phyloP scores from a whole-genome alignment of 1,140 invertebrate species.

The Drosophila oshimai region DNA sequence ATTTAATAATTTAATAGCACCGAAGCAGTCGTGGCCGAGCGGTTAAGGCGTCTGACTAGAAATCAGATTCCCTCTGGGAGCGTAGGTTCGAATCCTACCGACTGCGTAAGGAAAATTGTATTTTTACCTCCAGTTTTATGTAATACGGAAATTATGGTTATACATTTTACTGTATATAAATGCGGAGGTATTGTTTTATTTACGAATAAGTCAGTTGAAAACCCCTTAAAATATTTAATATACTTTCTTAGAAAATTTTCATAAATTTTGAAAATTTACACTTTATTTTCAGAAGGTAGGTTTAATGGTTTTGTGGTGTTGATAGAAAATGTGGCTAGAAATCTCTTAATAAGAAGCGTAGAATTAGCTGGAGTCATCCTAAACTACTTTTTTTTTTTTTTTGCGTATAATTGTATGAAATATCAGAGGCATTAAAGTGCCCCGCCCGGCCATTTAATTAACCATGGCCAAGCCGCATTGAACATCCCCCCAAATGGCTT shows the following conservation, averaged over 20 bases:
- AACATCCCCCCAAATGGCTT: background rate
- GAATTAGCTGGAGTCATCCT: background rate
- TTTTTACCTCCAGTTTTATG: too few relatives aligned
- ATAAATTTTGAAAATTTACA: too few relatives aligned
- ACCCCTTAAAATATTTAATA: too few relatives aligned
- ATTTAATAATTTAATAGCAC: too few relatives aligned
- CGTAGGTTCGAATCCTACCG: conserved; percentile 93
- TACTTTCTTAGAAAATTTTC: too few relatives aligned
- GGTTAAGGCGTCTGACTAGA: conserved; percentile 94
- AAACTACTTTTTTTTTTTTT: background rate
- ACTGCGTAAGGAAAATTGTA: too few relatives aligned
- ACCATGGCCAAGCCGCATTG: conserved; percentile 8
- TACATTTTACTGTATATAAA: too few relatives aligned
- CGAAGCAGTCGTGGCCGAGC: conserved; percentile 91
- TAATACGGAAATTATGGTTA: too few relatives aligned
- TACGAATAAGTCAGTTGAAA: too few relatives aligned
- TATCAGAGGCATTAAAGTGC: conserved; percentile 51
- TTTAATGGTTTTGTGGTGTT: too few relatives aligned
- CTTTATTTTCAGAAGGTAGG: too few relatives aligned
- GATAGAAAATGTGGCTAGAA: background rate
- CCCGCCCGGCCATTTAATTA: conserved; percentile 56
- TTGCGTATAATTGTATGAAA: conserved; percentile 11
- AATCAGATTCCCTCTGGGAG: conserved; percentile 93
- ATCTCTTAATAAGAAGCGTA: background rate
- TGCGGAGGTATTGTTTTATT: too few relatives aligned